Percentiles rank a stretch among this genome's conserved stretches.
Evolutionary conservation across 2,888 invertebrate species (phyloP).

Genomic region (Xestobium rufovillosum): DNA sequence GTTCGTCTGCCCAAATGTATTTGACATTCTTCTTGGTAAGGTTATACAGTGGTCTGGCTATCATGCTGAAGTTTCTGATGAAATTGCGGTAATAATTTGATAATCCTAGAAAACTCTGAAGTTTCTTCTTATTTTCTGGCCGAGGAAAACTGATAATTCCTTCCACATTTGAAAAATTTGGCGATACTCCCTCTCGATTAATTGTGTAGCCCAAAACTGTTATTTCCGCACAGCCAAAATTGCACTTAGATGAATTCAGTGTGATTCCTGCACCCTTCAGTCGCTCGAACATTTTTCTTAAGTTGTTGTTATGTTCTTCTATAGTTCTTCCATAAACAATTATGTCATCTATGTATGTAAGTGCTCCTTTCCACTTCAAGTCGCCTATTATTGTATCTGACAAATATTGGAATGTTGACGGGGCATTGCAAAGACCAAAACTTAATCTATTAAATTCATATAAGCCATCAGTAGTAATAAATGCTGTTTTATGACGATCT

Average conservation of each 20-base stretch:
- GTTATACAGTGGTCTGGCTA: slow-evolving; percentile 10
- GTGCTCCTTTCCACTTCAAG: neutral
- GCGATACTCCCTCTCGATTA: slow-evolving; percentile 18
- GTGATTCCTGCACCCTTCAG: slow-evolving; percentile 10
- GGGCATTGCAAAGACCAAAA: slow-evolving; percentile 26
- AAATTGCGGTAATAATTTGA: slow-evolving; percentile 14
- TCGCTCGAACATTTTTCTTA: slow-evolving; percentile 7
- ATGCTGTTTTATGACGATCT: slow-evolving; percentile 22
- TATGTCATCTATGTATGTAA: slow-evolving; percentile 31
- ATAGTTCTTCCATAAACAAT: slow-evolving; percentile 21
- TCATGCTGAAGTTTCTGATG: slow-evolving; percentile 11
- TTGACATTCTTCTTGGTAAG: slow-evolving; percentile 6
- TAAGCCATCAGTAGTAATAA: slow-evolving; percentile 22
- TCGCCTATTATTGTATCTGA: slow-evolving; percentile 7
- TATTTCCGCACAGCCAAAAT: slow-evolving; percentile 16
- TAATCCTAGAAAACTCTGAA: slow-evolving; percentile 14
- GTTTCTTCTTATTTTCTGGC: slow-evolving; percentile 15
- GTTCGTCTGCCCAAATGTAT: neutral
- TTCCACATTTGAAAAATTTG: slow-evolving; percentile 20
- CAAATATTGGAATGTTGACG: slow-evolving; percentile 23
- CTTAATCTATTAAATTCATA: slow-evolving; percentile 24
- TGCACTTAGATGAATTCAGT: slow-evolving; percentile 20
- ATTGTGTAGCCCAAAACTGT: slow-evolving; percentile 18
- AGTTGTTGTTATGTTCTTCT: slow-evolving; percentile 16
- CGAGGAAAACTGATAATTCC: slow-evolving; percentile 17